Conservation (phyloP, 2,113 vertebrate species). For the Phalacrocorax aristotelis region DNA sequence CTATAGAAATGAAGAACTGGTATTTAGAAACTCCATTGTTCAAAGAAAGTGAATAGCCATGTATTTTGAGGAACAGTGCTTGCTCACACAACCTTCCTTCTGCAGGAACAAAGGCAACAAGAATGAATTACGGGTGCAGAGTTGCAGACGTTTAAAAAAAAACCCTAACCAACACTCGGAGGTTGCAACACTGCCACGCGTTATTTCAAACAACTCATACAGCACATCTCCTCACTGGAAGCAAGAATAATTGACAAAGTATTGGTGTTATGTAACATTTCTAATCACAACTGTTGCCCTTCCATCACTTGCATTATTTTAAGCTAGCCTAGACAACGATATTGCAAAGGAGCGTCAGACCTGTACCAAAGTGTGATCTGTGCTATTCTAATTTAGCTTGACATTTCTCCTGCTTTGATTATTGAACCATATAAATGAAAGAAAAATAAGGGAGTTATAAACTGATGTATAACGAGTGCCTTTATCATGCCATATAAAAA, state of each 20-base stretch:
- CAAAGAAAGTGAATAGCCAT: background rate
- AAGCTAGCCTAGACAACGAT: background rate
- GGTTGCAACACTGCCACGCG: background rate
- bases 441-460: background rate
- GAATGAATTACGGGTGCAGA: background rate
- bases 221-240: background rate
- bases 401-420: background rate
- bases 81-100: background rate
- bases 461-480: background rate
- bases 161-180: background rate
- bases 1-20: background rate
- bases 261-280: background rate
- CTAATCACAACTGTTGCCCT: background rate
- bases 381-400: background rate
- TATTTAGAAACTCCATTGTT: background rate
- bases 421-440: background rate
- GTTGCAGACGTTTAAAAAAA: background rate
- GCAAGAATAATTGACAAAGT: background rate
- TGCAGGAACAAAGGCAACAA: background rate
- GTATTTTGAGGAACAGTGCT: background rate
- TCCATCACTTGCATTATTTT: background rate
- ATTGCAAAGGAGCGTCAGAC: background rate
- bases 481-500: background rate
- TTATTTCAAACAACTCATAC: background rate
- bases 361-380: background rate